These are phyloP conservation scores for Zeus faber DNA, from an alignment of 2,113 vertebrate species.

Conservation along the genomic window DNA sequence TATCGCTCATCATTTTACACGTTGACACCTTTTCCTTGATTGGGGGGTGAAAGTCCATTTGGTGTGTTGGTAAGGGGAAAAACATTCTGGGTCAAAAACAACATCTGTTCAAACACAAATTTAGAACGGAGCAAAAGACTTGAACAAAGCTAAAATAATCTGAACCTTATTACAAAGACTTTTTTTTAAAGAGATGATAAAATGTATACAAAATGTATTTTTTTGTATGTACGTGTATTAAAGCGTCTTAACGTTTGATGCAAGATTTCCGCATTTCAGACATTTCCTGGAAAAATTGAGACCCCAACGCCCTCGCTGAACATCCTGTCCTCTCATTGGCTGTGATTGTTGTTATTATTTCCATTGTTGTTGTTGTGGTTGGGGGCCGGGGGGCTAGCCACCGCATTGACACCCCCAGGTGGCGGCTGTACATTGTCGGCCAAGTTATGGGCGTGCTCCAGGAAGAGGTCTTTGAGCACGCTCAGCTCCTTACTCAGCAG, in stretches of 20 bases:
- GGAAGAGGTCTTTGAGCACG: constrained; percentile 97
- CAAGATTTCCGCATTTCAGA: constrained; percentile 15
- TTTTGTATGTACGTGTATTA: too few relatives aligned
- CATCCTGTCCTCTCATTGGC: constrained; percentile 54
- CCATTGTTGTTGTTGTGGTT: too few relatives aligned
- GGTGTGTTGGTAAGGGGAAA: too few relatives aligned
- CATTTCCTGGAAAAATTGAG: constrained; percentile 7
- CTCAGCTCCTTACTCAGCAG: constrained; percentile 97
- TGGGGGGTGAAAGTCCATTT: too few relatives aligned
- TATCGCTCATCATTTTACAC: too few relatives aligned
- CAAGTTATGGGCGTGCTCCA: constrained; percentile 95
- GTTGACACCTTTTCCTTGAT: too few relatives aligned
- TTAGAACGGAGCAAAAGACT: too few relatives aligned
- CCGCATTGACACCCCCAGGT: constrained; percentile 58
- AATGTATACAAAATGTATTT: background rate
- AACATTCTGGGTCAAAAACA: too few relatives aligned
- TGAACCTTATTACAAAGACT: too few relatives aligned
- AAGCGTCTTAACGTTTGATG: constrained; percentile 40
- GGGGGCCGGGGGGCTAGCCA: constrained; percentile 55
- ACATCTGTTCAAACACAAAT: too few relatives aligned
- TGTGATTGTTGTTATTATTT: constrained; percentile 42
- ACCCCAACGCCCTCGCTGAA: too few relatives aligned
- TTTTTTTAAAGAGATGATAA: background rate
- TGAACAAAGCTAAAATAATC: too few relatives aligned
- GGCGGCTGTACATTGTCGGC: constrained; percentile 91